Percentiles rank a stretch among this genome's conserved stretches.
Conservation (phyloP, 53 echinoderm and acorn worm species). For the Actinopyga echinites region DNA sequence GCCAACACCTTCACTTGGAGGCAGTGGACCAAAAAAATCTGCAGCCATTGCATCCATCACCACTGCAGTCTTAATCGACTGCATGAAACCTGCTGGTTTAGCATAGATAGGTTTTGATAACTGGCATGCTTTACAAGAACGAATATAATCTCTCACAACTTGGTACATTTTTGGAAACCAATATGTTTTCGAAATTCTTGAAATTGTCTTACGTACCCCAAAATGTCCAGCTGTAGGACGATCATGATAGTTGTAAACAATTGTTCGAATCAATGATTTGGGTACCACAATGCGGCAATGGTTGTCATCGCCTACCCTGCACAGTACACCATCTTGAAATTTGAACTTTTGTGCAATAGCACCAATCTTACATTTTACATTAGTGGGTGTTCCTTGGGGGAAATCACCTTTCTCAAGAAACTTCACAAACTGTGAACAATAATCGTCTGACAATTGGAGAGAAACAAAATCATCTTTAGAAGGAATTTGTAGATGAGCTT, state of each 20-base stretch:
- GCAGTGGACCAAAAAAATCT: constrained; percentile 60
- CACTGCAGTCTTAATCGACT: constrained; percentile 7
- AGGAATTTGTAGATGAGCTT: not conserved
- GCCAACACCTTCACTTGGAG: constrained; percentile 44
- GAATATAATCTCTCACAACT: constrained; percentile 14
- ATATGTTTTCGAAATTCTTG: not conserved
- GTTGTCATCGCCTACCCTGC: not conserved
- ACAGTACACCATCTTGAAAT: not conserved
- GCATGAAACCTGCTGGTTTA: constrained; percentile 36
- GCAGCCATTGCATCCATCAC: constrained; percentile 54
- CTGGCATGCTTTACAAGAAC: constrained; percentile 8
- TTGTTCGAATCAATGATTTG: not conserved
- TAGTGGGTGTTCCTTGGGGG: not conserved
- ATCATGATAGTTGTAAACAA: constrained; percentile 13
- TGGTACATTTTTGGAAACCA: constrained; percentile 22
- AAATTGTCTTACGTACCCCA: not conserved
- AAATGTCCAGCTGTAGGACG: constrained; percentile 13
- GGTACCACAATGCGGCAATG: not conserved
- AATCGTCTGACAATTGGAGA: not conserved
- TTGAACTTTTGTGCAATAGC: not conserved
- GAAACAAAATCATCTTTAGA: constrained; percentile 26
- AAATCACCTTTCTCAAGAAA: not conserved
- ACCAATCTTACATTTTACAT: not conserved
- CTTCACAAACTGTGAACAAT: not conserved
- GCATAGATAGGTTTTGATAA: not conserved